Conservation (phyloP, 2,113 vertebrate species). For the Thomomys bottae region DNA sequence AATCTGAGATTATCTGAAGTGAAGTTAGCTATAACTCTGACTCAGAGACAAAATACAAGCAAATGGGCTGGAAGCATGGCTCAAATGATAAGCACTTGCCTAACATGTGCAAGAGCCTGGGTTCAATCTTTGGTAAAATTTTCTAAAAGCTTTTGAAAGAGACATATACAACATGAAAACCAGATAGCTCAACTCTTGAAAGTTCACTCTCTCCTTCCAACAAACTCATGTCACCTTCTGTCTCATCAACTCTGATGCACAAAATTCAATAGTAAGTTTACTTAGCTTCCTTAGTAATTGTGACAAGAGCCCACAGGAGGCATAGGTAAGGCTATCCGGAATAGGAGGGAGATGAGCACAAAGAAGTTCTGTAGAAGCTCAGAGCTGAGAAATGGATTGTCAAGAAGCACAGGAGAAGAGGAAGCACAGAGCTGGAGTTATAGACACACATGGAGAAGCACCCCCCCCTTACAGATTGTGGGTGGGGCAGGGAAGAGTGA, state of each 20-base stretch:
- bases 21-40: too few species aligned
- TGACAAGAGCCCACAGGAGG: not conserved
- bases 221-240: not conserved
- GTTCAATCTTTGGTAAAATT: too few species aligned
- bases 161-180: not conserved
- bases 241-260: not conserved
- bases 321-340: not conserved
- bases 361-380: not conserved
- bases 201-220: too few species aligned
- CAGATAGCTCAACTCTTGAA: not conserved
- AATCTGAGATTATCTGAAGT: too few species aligned
- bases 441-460: not conserved
- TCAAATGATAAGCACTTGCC: too few species aligned
- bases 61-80: too few species aligned
- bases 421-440: not conserved
- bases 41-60: too few species aligned
- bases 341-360: not conserved
- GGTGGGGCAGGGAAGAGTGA: too few species aligned
- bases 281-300: not conserved
- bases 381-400: not conserved
- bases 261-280: not conserved
- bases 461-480: too few species aligned
- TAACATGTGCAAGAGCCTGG: too few species aligned
- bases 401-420: not conserved
- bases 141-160: not conserved